A percentile compares a stretch with the other conserved stretches of the same genome.
Conservation (phyloP, 2,113 vertebrate genomes). For the Chauna torquata region DNA sequence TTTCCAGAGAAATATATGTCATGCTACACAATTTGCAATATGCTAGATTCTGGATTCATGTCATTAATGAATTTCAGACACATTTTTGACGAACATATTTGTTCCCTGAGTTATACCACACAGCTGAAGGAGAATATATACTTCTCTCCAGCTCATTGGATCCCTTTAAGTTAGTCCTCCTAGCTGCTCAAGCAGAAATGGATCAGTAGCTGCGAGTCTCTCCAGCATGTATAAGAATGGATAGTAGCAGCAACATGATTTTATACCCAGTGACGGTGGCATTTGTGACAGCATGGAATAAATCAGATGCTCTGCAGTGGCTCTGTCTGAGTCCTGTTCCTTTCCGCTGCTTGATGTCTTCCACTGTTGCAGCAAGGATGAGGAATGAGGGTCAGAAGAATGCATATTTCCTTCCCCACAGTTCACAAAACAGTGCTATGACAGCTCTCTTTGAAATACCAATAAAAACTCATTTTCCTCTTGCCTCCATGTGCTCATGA, state of each 20-base stretch:
- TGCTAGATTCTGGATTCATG: background rate
- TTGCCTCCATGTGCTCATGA: background rate
- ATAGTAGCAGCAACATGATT: background rate
- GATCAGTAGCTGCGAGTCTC: background rate
- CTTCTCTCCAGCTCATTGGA: background rate
- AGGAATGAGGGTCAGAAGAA: background rate
- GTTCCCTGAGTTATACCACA: background rate
- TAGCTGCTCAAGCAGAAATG: background rate
- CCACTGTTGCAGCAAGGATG: background rate
- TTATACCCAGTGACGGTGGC: background rate
- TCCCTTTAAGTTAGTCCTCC: background rate
- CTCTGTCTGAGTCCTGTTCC: background rate
- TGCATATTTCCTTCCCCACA: background rate
- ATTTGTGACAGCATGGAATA: background rate
- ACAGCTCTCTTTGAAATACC: background rate
- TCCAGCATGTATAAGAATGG: background rate
- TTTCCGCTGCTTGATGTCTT: background rate
- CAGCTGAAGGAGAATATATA: background rate
- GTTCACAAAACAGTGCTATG: background rate
- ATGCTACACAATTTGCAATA: background rate
- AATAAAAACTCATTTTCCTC: constrained; percentile 6
- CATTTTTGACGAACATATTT: background rate
- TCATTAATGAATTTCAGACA: background rate
- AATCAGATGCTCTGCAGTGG: background rate
- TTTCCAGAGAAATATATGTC: background rate